A percentile compares a stretch with the other conserved stretches of the same genome.
Evolutionary conservation across 2,113 vertebrate genomes (phyloP).

Genomic region (Xenotilapia caudafasciata): DNA sequence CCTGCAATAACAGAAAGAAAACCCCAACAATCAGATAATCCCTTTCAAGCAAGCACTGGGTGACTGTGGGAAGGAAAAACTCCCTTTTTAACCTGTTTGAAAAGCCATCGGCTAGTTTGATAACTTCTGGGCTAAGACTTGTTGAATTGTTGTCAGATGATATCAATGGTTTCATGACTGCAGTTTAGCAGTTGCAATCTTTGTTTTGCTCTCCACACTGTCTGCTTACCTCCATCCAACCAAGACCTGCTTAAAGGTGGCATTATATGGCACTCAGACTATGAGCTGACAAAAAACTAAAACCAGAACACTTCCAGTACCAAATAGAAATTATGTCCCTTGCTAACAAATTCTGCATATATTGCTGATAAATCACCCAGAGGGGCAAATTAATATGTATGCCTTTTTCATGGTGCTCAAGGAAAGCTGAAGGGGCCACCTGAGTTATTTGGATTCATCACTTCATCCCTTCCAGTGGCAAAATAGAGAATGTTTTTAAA

Average conservation of each 20-base stretch:
- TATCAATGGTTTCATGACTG: neutral
- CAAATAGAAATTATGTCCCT: neutral
- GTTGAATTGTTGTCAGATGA: neutral
- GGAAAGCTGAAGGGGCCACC: neutral
- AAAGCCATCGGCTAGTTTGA: neutral
- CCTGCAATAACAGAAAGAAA: neutral
- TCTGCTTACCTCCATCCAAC: neutral
- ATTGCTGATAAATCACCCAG: neutral
- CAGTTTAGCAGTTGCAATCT: neutral
- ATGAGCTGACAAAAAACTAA: neutral
- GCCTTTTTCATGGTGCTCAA: neutral
- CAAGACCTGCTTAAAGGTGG: neutral
- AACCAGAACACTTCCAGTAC: neutral
- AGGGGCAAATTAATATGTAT: neutral
- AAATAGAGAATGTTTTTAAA: neutral
- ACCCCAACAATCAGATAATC: neutral
- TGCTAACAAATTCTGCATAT: neutral
- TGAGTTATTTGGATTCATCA: neutral
- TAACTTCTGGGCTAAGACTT: neutral
- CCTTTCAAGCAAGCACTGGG: neutral
- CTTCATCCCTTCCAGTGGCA: neutral
- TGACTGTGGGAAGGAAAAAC: neutral
- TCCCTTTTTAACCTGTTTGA: neutral
- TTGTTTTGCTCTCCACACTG: neutral
- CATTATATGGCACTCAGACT: too few species aligned